These are phyloP conservation scores for Pomacea maculata DNA, from an alignment of 1,140 invertebrate species.

Conservation along the genomic window DNA sequence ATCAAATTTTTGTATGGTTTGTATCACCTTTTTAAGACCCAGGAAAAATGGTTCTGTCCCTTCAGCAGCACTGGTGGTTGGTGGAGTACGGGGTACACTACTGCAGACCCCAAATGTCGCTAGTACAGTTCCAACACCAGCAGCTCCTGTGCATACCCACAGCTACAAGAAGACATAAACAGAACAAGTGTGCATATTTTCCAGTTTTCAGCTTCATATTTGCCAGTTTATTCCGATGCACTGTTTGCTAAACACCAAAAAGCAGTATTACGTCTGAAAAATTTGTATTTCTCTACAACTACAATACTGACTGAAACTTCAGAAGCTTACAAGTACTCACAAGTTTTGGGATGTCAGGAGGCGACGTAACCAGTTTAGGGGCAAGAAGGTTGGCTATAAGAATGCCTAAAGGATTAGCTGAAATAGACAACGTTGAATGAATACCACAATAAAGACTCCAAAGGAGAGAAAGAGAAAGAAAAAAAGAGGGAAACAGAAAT, in stretches of 20 bases:
- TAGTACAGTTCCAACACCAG: constrained; percentile 46
- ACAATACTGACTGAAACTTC: not conserved
- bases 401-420: constrained; percentile 64
- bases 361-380: constrained; percentile 48
- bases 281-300: not conserved
- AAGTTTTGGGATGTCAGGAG: constrained; percentile 40
- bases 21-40: constrained; percentile 56
- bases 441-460: not conserved
- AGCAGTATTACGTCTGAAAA: not conserved
- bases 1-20: not conserved
- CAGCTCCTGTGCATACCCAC: constrained; percentile 50
- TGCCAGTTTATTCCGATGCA: no score
- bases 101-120: constrained; percentile 60
- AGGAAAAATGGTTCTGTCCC: constrained; percentile 58
- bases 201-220: no score
- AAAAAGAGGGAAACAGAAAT: not conserved
- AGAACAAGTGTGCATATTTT: not conserved
- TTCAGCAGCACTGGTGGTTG: constrained; percentile 61
- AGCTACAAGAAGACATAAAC: constrained; percentile 42
- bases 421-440: constrained; percentile 23
- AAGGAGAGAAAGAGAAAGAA: not conserved
- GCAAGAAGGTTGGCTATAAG: constrained; percentile 57
- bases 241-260: no score
- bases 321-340: constrained; percentile 36
- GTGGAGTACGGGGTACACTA: constrained; percentile 60